These are phyloP conservation scores for Trissolcus japonicus DNA, from an alignment of 2,888 invertebrate species.

Conservation along the genomic window DNA sequence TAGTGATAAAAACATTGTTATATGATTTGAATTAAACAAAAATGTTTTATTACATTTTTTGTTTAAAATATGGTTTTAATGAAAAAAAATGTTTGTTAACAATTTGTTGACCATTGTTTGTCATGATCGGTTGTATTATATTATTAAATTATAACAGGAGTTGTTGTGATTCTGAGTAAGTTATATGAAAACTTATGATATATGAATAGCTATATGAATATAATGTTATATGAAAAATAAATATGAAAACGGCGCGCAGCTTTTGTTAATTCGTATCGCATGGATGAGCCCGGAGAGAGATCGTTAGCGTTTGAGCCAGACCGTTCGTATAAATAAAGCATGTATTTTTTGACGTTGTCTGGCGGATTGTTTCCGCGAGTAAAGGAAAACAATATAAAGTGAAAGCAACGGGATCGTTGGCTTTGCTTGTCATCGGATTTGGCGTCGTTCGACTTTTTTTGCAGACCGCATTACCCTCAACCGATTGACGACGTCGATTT, in stretches of 20 bases:
- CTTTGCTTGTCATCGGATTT: conserved; percentile 57
- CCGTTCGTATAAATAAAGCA: conserved; percentile 28
- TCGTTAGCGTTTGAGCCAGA: conserved; percentile 30
- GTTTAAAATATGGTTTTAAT: too few relatives aligned
- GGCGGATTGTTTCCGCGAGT: conserved; percentile 54
- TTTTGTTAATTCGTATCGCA: conserved; percentile 41
- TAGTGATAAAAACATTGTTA: too few relatives aligned
- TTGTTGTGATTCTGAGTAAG: not conserved
- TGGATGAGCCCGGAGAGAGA: conserved; percentile 55
- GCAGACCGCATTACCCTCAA: conserved; percentile 49
- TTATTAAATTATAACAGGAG: not conserved
- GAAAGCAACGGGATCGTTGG: conserved; percentile 58
- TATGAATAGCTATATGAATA: too few relatives aligned
- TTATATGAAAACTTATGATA: too few relatives aligned
- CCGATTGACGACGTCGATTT: conserved; percentile 43
- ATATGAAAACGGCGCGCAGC: conserved; percentile 11
- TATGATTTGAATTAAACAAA: too few relatives aligned
- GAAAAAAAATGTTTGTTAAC: too few relatives aligned
- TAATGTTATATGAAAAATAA: too few relatives aligned
- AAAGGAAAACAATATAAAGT: conserved; percentile 59
- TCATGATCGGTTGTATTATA: too few relatives aligned
- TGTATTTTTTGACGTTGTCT: conserved; percentile 41
- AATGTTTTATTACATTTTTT: too few relatives aligned
- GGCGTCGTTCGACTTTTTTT: conserved; percentile 38
- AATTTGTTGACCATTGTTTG: too few relatives aligned